A percentile compares a stretch with the other conserved stretches of the same genome.
Evolutionary conservation across 2,888 invertebrate genomes (phyloP).

Genomic region (Acrobasis repandana): DNA sequence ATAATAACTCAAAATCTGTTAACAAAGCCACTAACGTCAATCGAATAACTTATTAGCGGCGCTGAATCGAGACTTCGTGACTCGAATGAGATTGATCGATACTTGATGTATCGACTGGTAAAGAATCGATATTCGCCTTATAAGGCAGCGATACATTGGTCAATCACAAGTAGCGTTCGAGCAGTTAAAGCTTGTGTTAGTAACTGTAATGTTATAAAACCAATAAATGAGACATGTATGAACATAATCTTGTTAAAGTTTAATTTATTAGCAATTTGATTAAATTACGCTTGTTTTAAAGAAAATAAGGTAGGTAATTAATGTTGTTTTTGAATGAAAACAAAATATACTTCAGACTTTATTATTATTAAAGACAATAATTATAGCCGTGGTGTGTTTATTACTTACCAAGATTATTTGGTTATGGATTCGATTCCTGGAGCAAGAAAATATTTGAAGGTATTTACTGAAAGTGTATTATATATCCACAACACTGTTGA

Average conservation of each 20-base stretch:
- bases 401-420: too few species aligned
- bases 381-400: too few species aligned
- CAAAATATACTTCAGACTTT: too few species aligned
- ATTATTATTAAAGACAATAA: too few species aligned
- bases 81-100: conserved; percentile 40
- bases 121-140: conserved; percentile 38
- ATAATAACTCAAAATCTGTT: conserved; percentile 7
- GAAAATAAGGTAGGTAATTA: too few species aligned
- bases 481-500: too few species aligned
- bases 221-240: background rate
- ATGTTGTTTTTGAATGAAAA: too few species aligned
- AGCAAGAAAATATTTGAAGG: too few species aligned
- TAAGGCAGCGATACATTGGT: conserved; percentile 17
- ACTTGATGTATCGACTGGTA: conserved; percentile 33
- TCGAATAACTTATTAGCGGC: conserved; percentile 20
- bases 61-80: conserved; percentile 32
- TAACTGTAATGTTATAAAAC: background rate
- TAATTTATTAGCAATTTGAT: background rate
- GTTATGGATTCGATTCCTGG: too few species aligned
- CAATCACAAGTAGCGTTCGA: conserved; percentile 7
- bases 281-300: too few species aligned
- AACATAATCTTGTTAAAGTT: background rate
- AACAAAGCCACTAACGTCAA: conserved; percentile 18
- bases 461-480: too few species aligned
- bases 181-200: background rate